These are phyloP conservation scores for Darevskia mixta DNA, from an alignment of 2,797 vertebrate species.

Conservation along the genomic window DNA sequence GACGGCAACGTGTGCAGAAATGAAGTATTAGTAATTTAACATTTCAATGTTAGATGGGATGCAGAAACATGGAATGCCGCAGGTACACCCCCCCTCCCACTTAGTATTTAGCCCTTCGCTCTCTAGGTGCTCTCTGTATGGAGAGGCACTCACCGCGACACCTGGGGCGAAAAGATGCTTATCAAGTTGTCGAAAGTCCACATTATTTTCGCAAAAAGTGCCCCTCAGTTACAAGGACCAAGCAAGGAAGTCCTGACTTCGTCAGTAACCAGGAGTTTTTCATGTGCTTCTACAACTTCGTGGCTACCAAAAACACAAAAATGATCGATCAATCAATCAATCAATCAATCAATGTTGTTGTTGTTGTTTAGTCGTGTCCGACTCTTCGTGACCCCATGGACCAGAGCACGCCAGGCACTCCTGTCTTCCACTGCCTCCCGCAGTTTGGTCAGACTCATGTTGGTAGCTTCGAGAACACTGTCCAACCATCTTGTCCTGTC, in stretches of 20 bases:
- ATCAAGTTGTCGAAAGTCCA: neutral
- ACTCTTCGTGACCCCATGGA: too few species aligned
- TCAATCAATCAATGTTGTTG: too few species aligned
- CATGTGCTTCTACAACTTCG: neutral
- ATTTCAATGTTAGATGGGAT: conserved; percentile 43
- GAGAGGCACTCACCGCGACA: too few species aligned
- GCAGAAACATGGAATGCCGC: conserved; percentile 24
- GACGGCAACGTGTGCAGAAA: conserved; percentile 25
- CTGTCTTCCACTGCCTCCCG: too few species aligned
- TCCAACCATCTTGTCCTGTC: too few species aligned
- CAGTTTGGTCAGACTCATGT: too few species aligned
- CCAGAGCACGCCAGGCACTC: too few species aligned
- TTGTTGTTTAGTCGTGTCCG: too few species aligned
- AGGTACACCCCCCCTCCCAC: neutral
- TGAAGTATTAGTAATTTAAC: conserved; percentile 45
- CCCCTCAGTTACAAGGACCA: neutral
- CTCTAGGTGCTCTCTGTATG: neutral
- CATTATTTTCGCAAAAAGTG: neutral
- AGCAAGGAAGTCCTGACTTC: neutral
- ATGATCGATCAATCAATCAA: too few species aligned
- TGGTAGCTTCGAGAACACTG: too few species aligned
- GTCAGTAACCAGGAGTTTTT: too few species aligned
- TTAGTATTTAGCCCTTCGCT: conserved; percentile 3
- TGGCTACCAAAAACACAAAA: neutral
- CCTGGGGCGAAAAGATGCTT: neutral